Evolutionary conservation across 2,797 vertebrate species (phyloP), one percentile per base, ranked within the genome.

Genomic region (Phylloscopus collybita): DNA sequence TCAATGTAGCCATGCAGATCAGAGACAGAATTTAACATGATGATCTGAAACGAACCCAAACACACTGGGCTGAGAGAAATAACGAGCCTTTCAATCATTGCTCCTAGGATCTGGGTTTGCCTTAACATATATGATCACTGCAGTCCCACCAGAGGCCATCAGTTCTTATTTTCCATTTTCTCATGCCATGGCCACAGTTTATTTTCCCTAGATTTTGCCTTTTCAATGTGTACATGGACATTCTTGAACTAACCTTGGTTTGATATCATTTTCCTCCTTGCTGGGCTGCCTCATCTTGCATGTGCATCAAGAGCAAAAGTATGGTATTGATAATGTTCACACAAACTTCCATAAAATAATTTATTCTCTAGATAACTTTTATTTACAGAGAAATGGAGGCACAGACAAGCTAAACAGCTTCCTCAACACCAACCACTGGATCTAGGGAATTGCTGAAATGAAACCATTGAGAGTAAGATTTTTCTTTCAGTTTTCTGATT

Each of bases 1-100:
- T 99, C 99, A 88, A 99, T 98, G 71, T 99, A 99, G 80, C 98
- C 97, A 30, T 99, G 98, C 71, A 99, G 98, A 89, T 99, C 99
- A 34, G 99, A 98, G 90, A 99, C 96, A 25, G 99, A 99, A 97
- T 99, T 99, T 93, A 99, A 96, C 99, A 99, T 98, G 97, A 99
- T 97, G 72, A 99, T 99, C 99, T 99, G 96, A 78, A 97, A 95
- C 0, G 2, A 96, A 95, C 34, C 40, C 93, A 97, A 80, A 91
- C 38, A 91, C 49, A 50, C 21, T 0, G 9, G 16, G 59, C 75
- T 88, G 82, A 95, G 92, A 93, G 70, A 93, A 93, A 90, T 38
- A 78, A 74, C 0, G 0, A 90, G 67, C 9, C 42, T 86, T 91
- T 29, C 30, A 36, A 29, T 19, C 34, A 21, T 7, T 29, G 11